phyloP scores from a whole-genome alignment of 2,888 invertebrate species.

The Microplitis manilae region DNA sequence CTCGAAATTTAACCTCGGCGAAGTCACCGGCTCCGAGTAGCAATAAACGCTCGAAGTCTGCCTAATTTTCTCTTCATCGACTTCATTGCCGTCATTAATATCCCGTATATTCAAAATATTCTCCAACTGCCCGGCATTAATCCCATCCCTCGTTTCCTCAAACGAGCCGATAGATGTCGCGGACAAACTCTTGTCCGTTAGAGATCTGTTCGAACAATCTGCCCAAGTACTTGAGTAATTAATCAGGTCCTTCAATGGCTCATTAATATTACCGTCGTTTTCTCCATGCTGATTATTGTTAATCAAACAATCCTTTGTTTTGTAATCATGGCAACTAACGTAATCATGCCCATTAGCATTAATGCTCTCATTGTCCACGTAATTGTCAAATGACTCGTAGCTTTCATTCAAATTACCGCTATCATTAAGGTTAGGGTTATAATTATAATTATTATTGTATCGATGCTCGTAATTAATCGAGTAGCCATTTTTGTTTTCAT shows the following conservation, averaged over 20 bases:
- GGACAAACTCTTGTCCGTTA: neutral
- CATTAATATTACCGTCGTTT: neutral
- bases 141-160: neutral
- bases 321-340: neutral
- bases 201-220: neutral
- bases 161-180: neutral
- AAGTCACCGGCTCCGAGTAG: slow-evolving; percentile 62
- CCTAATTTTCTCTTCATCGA: slow-evolving; percentile 59
- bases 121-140: slow-evolving; percentile 48
- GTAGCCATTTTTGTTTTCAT: too few species aligned
- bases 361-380: neutral
- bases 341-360: neutral
- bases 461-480: too few species aligned
- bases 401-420: too few species aligned
- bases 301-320: neutral
- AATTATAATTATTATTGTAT: too few species aligned
- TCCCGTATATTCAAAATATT: slow-evolving; percentile 57
- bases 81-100: slow-evolving; percentile 11
- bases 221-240: neutral
- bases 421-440: too few species aligned
- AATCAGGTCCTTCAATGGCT: neutral
- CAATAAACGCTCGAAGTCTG: slow-evolving; percentile 66
- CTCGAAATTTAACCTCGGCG: slow-evolving; percentile 44
- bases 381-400: too few species aligned
- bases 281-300: neutral